Conservation (phyloP, 2,888 invertebrate genomes). For the Mystacides longicornis region DNA sequence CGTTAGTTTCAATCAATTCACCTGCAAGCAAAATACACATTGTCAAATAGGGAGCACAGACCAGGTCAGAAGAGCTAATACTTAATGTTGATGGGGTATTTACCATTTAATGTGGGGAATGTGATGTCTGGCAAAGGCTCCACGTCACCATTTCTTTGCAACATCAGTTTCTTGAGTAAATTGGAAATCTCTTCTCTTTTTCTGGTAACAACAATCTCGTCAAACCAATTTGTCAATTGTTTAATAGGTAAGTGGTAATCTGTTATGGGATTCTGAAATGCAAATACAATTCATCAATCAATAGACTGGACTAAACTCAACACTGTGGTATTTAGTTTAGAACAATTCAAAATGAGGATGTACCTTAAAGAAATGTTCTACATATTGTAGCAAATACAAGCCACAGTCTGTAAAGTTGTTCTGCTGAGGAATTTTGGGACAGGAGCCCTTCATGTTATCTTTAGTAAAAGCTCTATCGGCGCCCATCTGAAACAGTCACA, state of each 20-base stretch:
- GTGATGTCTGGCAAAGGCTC: slow-evolving; percentile 61
- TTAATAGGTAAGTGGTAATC: slow-evolving; percentile 80
- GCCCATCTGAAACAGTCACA: slow-evolving; percentile 40
- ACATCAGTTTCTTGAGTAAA: slow-evolving; percentile 67
- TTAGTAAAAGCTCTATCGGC: slow-evolving; percentile 65
- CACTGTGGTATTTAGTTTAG: no score
- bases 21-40: slow-evolving; percentile 36
- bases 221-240: slow-evolving; percentile 79
- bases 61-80: background rate
- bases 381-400: slow-evolving; percentile 89
- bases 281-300: background rate
- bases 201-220: slow-evolving; percentile 69
- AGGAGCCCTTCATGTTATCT: slow-evolving; percentile 77
- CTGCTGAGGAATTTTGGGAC: slow-evolving; percentile 94
- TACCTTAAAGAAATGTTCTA: slow-evolving; percentile 90
- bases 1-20: slow-evolving; percentile 51
- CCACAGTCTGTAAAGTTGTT: slow-evolving; percentile 97
- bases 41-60: background rate
- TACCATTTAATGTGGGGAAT: slow-evolving; percentile 71
- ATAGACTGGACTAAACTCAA: no score
- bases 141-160: slow-evolving; percentile 61
- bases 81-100: slow-evolving; percentile 1
- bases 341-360: slow-evolving; percentile 25
- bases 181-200: slow-evolving; percentile 83
- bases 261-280: slow-evolving; percentile 64